Base-by-base conservation (phyloP, 2,888 invertebrate species). In the Tryphoninae sp. region DNA sequence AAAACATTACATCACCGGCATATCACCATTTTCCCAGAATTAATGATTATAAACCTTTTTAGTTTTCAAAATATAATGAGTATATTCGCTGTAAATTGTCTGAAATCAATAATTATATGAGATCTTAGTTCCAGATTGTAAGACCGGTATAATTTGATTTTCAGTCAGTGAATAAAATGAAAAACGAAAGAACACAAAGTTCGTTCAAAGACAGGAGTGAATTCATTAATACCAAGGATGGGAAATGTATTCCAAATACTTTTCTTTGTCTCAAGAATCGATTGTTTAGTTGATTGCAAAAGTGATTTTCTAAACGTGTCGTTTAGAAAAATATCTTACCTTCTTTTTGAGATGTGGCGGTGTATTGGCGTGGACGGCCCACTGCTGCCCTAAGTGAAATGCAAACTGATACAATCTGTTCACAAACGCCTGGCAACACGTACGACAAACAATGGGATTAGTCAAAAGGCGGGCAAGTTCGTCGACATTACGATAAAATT, bases 361-460 rank as follows among this genome's bases (percentile, higher is more conserved):
- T 92, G 92, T 92, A 92, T 93, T 93, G 93, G 89, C 92, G 92
- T 93, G 93, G 92, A 90, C 92, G 92, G 92, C 92, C 96, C 96
- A 96, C 96, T 96, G 96, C 95, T 96, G 95, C 96, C 96, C 96
- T 96, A 94, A 93, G 94, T 94, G 93, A 94, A 94, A 94, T 93
- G 93, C 92, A 94, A 93, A 94, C 94, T 94, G 94, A 94, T 94
- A 94, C 93, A 94, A 94, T 94, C 93, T 92, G 92, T 93, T 93
- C 93, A 93, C 92, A 92, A 92, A 93, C 92, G 93, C 93, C 93
- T 93, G 93, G 93, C 92, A 93, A 93, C 93, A 93, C 93, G 93
- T 92, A 93, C 91, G 92, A 93, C 92, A 92, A 92, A 89, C 88
- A 90, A 91, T 89, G 83, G 87, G 86, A 91, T 92, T 91, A 92